Base-by-base conservation (phyloP, 2,888 invertebrate genomes). In the Microplitis manilae region DNA sequence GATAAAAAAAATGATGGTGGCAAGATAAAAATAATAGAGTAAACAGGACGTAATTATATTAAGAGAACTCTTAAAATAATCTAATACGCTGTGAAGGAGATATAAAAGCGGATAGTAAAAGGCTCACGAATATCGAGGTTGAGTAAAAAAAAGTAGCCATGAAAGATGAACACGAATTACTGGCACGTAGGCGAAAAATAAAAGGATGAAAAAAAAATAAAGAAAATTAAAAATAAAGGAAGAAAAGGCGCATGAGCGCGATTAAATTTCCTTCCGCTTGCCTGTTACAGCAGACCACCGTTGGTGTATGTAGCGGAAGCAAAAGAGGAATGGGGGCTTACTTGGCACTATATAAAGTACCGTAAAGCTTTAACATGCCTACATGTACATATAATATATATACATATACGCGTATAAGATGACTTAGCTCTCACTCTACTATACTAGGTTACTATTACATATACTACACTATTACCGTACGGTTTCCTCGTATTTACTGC, bases 231-330 rank as follows among this genome's bases (percentile, higher is more conserved):
- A 41, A 17, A 75, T 69, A 76, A 77, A 73, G 20, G 15, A 71
- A 69, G 60, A 61, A 72, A 73, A 68, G 68, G 75, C 17, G 77
- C 68, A 81, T 74, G 70, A 73, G 79, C 73, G 78, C 81, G 83
- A 84, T 85, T 84, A 84, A 85, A 85, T 85, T 83, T 84, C 80
- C 83, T 80, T 64, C 39, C 77, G 68, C 71, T 70, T 73, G 71
- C 67, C 74, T 68, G 73, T 71, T 50, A 50, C 13, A 67, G 62
- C 41, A 41, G 77, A 59, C 60, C 68, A 64, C 61, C 41, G 67
- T 20, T 68, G 20, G 71, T 30, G 62, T 30, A 15, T 64, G 40
- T 39, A 67, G 62, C 67, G 41, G 41, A 73, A 30, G 39, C 61
- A 41, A 77, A 62, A 60, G 50, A 62, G 30, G 67, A 70, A 68